phyloP scores from a whole-genome alignment of 30 jellyfish, hydroid and myxozoan genomes.

The Nemopilema nomurai region DNA sequence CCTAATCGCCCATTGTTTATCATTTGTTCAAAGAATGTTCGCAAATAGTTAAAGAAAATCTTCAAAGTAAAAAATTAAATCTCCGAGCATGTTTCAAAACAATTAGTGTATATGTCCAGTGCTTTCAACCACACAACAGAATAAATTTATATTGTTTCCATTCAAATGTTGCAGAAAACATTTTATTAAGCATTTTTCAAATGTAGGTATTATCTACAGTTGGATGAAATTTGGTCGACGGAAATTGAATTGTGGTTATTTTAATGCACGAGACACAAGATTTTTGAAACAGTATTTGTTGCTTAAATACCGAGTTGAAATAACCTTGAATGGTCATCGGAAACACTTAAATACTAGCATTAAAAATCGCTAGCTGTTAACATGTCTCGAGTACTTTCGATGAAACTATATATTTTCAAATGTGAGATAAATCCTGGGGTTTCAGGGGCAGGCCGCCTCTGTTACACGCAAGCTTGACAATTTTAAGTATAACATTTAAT shows the following conservation, averaged over 20 bases:
- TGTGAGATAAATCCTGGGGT: too few relatives aligned
- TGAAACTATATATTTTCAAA: too few relatives aligned
- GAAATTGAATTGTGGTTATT: neutral
- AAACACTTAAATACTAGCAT: too few relatives aligned
- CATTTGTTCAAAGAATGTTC: neutral
- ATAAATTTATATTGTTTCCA: neutral
- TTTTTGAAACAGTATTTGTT: neutral
- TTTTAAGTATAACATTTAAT: too few relatives aligned
- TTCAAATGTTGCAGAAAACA: neutral
- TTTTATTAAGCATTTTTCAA: neutral
- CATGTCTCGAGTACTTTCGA: too few relatives aligned
- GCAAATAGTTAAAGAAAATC: neutral
- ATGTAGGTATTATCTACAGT: too few relatives aligned
- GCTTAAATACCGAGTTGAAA: too few relatives aligned
- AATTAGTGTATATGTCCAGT: neutral
- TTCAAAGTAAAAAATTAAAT: neutral
- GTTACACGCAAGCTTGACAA: too few relatives aligned
- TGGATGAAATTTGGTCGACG: neutral
- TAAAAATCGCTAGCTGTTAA: too few relatives aligned
- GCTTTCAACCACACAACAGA: neutral
- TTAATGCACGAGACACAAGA: neutral
- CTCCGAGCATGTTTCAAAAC: neutral
- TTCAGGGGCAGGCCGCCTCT: too few relatives aligned
- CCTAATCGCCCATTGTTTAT: neutral
- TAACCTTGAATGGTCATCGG: too few relatives aligned